Evolutionary conservation across 2,888 invertebrate species (phyloP).

Genomic region (Melanophora roralis): DNA sequence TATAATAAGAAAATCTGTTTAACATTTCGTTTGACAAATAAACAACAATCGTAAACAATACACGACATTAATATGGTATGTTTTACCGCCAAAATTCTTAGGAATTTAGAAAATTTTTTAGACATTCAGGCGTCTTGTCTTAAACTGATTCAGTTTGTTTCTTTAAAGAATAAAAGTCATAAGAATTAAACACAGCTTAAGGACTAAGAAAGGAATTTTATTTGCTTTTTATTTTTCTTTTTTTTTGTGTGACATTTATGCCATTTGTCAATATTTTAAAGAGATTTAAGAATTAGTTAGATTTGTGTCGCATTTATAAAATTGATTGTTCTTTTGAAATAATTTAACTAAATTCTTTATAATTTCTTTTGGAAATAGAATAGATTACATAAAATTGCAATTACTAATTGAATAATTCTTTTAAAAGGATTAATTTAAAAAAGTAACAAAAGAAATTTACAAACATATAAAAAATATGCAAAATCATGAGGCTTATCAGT

Average conservation of each 20-base stretch:
- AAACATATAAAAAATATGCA: too few relatives aligned
- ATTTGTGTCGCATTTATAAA: not conserved
- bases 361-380: not conserved
- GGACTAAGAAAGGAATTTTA: not conserved
- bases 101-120: slow-evolving; percentile 21
- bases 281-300: slow-evolving; percentile 24
- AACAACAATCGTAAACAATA: slow-evolving; percentile 41
- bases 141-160: not conserved
- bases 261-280: slow-evolving; percentile 40
- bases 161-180: slow-evolving; percentile 51
- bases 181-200: slow-evolving; percentile 55
- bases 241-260: not conserved
- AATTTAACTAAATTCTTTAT: not conserved
- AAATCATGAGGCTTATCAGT: too few relatives aligned
- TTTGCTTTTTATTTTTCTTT: not conserved
- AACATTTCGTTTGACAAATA: slow-evolving; percentile 52
- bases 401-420: not conserved
- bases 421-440: slow-evolving; percentile 38
- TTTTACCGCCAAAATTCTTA: slow-evolving; percentile 58
- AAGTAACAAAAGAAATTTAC: too few relatives aligned
- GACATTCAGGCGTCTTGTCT: slow-evolving; percentile 36
- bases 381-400: slow-evolving; percentile 15
- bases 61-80: not conserved
- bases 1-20: slow-evolving; percentile 31
- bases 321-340: not conserved